These are phyloP conservation scores for Apotomis capreana DNA, from an alignment of 2,888 invertebrate species.

Conservation along the genomic window DNA sequence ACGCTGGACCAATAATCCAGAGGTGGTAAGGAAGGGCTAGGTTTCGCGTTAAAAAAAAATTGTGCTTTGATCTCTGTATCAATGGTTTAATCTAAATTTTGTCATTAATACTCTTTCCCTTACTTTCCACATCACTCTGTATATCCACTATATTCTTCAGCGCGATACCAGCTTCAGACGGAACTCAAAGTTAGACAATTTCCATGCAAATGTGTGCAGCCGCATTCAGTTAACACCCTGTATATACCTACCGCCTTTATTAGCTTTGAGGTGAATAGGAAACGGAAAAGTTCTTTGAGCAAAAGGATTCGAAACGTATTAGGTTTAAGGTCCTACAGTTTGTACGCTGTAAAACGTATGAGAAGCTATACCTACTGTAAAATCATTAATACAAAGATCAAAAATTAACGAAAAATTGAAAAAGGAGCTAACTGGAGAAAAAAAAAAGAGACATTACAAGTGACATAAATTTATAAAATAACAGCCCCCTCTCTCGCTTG, in stretches of 20 bases:
- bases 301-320: constrained; percentile 10
- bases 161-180: constrained; percentile 26
- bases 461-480: too few relatives aligned
- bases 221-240: constrained; percentile 38
- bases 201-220: constrained; percentile 40
- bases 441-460: not conserved
- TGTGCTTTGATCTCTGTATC: too few relatives aligned
- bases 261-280: constrained; percentile 36
- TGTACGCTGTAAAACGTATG: not conserved
- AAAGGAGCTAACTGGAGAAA: too few relatives aligned
- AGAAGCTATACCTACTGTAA: not conserved
- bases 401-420: too few relatives aligned
- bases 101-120: not conserved
- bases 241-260: constrained; percentile 30
- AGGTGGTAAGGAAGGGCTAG: too few relatives aligned
- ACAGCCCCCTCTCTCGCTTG: too few relatives aligned
- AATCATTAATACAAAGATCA: not conserved
- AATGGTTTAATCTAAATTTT: too few relatives aligned
- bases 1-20: too few relatives aligned
- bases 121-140: constrained; percentile 14
- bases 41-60: too few relatives aligned
- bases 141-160: constrained; percentile 32
- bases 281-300: constrained; percentile 34
- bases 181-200: constrained; percentile 41
- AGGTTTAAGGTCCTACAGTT: constrained; percentile 4